Conservation (phyloP, 2,113 vertebrate genomes). For the Gasterosteus nipponicus region DNA sequence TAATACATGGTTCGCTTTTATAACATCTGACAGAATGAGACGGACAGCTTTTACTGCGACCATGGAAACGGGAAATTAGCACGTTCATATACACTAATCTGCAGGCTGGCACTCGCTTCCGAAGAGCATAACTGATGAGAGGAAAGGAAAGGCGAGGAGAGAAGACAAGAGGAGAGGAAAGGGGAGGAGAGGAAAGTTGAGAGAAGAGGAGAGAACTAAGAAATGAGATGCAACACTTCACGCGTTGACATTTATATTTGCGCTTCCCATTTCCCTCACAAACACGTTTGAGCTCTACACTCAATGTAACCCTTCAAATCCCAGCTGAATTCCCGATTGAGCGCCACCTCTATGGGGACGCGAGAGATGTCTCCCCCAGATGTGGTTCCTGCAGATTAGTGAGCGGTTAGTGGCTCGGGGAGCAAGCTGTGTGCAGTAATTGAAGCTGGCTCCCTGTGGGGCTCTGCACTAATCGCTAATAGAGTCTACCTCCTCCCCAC, state of each 20-base stretch:
- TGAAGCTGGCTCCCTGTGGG: conserved; percentile 55
- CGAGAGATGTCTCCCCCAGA: conserved; percentile 53
- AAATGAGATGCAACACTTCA: conserved; percentile 27
- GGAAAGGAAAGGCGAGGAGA: background rate
- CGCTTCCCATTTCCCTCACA: background rate
- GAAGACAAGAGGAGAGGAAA: background rate
- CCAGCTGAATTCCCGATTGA: background rate
- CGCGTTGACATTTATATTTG: conserved; percentile 23
- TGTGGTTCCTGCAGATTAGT: conserved; percentile 42
- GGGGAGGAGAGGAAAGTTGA: background rate
- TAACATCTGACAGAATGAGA: conserved; percentile 47
- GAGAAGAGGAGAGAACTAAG: conserved; percentile 12
- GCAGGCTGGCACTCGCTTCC: conserved; percentile 32
- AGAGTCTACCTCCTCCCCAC: conserved; percentile 49
- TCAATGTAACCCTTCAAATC: background rate
- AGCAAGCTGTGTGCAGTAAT: conserved; percentile 66
- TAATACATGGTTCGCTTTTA: conserved; percentile 53
- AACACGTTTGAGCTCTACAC: background rate
- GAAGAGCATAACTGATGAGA: conserved; percentile 30
- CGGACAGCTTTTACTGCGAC: conserved; percentile 66
- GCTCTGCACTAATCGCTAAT: conserved; percentile 65
- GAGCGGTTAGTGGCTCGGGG: conserved; percentile 16
- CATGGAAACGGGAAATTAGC: conserved; percentile 72
- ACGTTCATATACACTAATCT: conserved; percentile 32
- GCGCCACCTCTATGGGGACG: background rate